Conservation (phyloP, 2,888 invertebrate species). For the Pandemis corylana region DNA sequence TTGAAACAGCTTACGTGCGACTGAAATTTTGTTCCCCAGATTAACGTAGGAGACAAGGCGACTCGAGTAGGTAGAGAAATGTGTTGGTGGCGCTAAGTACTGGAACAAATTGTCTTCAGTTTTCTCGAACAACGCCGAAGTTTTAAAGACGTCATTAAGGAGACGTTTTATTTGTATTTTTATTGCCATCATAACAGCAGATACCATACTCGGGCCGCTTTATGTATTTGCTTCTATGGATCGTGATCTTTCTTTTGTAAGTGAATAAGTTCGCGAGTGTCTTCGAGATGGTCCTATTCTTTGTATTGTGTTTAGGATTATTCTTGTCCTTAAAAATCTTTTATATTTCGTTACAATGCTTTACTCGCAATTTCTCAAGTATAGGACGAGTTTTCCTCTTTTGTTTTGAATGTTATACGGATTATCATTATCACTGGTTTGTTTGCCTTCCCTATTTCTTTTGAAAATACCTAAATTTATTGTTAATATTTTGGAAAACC, state of each 20-base stretch:
- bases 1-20: constrained; percentile 49
- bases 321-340: constrained; percentile 5
- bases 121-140: constrained; percentile 34
- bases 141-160: constrained; percentile 37
- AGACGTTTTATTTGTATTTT: constrained; percentile 39
- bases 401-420: background rate
- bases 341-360: background rate
- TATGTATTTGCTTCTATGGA: constrained; percentile 18
- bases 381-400: background rate
- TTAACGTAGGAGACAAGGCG: constrained; percentile 40
- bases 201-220: constrained; percentile 25
- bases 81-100: constrained; percentile 37
- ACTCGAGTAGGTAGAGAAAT: constrained; percentile 36
- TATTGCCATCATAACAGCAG: constrained; percentile 35
- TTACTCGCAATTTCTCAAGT: constrained; percentile 8
- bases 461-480: background rate
- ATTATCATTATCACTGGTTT: background rate
- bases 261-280: constrained; percentile 12
- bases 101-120: constrained; percentile 38
- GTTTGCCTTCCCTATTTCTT: background rate
- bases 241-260: constrained; percentile 12
- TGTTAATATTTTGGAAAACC: too few species aligned
- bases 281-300: background rate
- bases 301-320: background rate
- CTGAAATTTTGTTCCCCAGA: constrained; percentile 47